Conservation (phyloP, 2,113 vertebrate genomes). For the Coreoperca whiteheadi region DNA sequence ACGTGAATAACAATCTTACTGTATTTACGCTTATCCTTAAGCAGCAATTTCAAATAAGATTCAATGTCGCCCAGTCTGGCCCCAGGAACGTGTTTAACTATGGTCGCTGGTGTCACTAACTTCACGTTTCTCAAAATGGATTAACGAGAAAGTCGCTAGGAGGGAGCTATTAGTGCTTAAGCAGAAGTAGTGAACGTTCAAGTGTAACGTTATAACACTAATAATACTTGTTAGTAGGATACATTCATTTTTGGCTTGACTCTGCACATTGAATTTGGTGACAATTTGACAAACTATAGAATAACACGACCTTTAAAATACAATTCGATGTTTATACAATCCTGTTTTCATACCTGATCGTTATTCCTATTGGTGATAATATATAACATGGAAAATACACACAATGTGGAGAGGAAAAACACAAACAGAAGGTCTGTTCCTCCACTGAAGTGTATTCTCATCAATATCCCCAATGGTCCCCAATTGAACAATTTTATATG, state of each 20-base stretch:
- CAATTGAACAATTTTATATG: not conserved
- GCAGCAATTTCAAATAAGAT: too few species aligned
- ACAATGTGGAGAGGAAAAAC: not conserved
- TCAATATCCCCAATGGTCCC: not conserved
- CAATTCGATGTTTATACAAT: not conserved
- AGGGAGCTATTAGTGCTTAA: too few species aligned
- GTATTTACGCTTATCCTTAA: too few species aligned
- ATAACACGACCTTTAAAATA: not conserved
- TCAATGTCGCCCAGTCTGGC: too few species aligned
- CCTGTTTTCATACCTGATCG: not conserved
- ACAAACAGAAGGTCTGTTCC: not conserved
- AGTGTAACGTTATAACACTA: too few species aligned
- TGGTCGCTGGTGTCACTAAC: too few species aligned
- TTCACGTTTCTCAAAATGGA: too few species aligned
- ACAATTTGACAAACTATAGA: constrained; percentile 4
- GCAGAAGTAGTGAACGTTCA: too few species aligned
- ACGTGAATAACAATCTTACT: too few species aligned
- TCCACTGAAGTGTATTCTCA: not conserved
- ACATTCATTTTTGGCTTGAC: not conserved
- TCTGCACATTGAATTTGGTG: not conserved
- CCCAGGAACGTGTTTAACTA: too few species aligned
- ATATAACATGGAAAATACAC: not conserved
- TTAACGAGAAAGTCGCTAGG: too few species aligned
- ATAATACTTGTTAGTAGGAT: not conserved
- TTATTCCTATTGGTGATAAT: not conserved